A percentile compares a stretch with the other conserved stretches of the same genome.
phyloP scores from a whole-genome alignment of 2,888 invertebrate genomes.

The Notodonta dromedarius region DNA sequence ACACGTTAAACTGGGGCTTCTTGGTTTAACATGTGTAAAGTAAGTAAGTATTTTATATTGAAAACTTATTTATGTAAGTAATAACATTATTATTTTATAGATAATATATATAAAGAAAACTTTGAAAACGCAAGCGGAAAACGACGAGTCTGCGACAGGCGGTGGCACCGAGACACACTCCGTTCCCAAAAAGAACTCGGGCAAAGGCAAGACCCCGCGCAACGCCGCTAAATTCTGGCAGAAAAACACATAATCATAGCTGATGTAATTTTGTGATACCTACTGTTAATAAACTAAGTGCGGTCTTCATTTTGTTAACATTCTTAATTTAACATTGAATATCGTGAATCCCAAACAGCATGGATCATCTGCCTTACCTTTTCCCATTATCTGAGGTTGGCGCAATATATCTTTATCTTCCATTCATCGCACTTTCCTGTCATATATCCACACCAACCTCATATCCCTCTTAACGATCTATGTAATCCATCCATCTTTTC shows the following conservation, averaged over 20 bases:
- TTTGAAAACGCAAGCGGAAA: slow-evolving; percentile 92
- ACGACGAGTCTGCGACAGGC: slow-evolving; percentile 93
- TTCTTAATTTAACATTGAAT: no score
- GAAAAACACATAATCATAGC: slow-evolving; percentile 73
- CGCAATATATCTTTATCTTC: no score
- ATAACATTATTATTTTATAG: slow-evolving; percentile 73
- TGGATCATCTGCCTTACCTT: no score
- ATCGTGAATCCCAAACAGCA: no score
- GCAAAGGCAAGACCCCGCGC: slow-evolving; percentile 87
- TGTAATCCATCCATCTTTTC: no score
- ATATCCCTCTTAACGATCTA: no score
- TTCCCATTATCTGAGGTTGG: no score
- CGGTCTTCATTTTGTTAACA: slow-evolving; percentile 12
- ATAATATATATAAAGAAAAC: slow-evolving; percentile 94
- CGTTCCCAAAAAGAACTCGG: slow-evolving; percentile 90
- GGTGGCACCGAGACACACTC: slow-evolving; percentile 82
- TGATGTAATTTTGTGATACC: slow-evolving; percentile 50
- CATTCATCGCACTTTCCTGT: no score
- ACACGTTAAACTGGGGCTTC: no score
- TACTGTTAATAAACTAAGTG: slow-evolving; percentile 43
- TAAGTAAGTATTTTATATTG: no score
- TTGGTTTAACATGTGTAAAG: no score
- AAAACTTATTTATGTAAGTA: slow-evolving; percentile 5
- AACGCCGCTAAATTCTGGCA: slow-evolving; percentile 89
- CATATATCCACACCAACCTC: no score